Base-by-base conservation (phyloP, 1,140 invertebrate genomes). In the Ceratina calcarata region DNA sequence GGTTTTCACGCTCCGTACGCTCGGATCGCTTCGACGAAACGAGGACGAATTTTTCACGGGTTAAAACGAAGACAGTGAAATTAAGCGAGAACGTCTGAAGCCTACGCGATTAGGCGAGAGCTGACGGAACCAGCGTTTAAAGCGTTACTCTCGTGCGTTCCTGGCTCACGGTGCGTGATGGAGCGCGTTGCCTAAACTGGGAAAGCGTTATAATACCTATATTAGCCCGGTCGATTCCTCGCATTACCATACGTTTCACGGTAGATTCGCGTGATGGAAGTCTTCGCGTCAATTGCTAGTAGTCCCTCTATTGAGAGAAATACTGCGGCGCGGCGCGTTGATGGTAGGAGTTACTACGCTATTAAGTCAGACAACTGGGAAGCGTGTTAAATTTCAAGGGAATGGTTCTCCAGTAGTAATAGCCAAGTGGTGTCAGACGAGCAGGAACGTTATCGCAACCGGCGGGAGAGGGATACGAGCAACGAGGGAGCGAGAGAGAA, bases 321-420 rank as follows among this genome's bases (percentile, higher is more conserved):
- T 76, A 70, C 82, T 32, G 32, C 51, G 79, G 51, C 37, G 37
- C 64, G 78, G 81, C 32, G 61, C 74, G 75, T 80, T 60, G 53
- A 74, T 57, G 65, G 57, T 75, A 76, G 75, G 49, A 81, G 71
- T 72, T 49, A 67, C 85, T 45, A 45, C 37, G 37, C 37, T 83
- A 82, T 87, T 86, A 81, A 87, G 71, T 88, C 81, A 68, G 85
- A 79, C 79, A 82, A 86, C 79, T 78, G 71, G 76, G 72, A 66
- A 75, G 76, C 66, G 78, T 80, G 81, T 81, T 83, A 82, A 88
- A 81, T 85, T 80, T 75, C 73, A 84, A 87, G 82, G 77, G 80
- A 86, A 86, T 78, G 77, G 78, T 65, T 74, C 77, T 64, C 83
- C 65, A 72, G 60, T 80, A 80, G 81, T 86, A 86, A 87, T 84